phyloP scores from a whole-genome alignment of 2,113 vertebrate genomes.

The Limnothrissa miodon region DNA sequence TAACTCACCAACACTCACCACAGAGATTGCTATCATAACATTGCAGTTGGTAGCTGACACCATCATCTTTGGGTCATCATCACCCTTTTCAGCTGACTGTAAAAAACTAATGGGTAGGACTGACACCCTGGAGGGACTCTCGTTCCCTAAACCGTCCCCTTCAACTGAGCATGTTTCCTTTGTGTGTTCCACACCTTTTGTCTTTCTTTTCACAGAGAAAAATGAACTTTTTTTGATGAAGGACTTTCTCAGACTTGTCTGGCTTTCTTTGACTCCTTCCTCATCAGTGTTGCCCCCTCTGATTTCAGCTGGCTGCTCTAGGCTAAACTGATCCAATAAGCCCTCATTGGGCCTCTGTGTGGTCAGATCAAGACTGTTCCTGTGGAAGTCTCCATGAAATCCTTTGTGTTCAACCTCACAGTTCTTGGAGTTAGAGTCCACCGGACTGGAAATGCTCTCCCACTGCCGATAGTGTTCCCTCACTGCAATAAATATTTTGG shows the following conservation, averaged over 20 bases:
- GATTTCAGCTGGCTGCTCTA: slow-evolving; percentile 58
- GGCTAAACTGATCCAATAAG: slow-evolving; percentile 66
- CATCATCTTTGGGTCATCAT: slow-evolving; percentile 44
- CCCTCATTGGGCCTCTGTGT: slow-evolving; percentile 56
- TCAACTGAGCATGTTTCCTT: slow-evolving; percentile 49
- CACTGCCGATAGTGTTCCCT: slow-evolving; percentile 79
- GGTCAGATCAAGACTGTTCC: slow-evolving; percentile 43
- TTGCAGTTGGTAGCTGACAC: slow-evolving; percentile 52
- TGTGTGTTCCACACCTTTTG: slow-evolving; percentile 20
- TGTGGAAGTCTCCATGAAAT: slow-evolving; percentile 45
- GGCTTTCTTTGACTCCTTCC: slow-evolving; percentile 44
- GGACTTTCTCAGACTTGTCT: slow-evolving; percentile 33
- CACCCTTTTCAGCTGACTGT: slow-evolving; percentile 50
- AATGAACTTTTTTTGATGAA: slow-evolving; percentile 32
- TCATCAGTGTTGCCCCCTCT: slow-evolving; percentile 43
- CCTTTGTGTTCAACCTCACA: slow-evolving; percentile 53
- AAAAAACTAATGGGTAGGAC: slow-evolving; percentile 50
- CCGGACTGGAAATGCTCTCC: slow-evolving; percentile 70
- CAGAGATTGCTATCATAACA: slow-evolving; percentile 56
- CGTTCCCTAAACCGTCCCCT: slow-evolving; percentile 43
- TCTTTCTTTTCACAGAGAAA: slow-evolving; percentile 39
- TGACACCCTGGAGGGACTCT: slow-evolving; percentile 48
- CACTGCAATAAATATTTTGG: slow-evolving; percentile 83
- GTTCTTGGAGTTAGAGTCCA: slow-evolving; percentile 60
- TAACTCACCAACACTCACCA: slow-evolving; percentile 58